Base-by-base conservation (phyloP, 2,113 vertebrate species). In the Syngnathus scovelli region DNA sequence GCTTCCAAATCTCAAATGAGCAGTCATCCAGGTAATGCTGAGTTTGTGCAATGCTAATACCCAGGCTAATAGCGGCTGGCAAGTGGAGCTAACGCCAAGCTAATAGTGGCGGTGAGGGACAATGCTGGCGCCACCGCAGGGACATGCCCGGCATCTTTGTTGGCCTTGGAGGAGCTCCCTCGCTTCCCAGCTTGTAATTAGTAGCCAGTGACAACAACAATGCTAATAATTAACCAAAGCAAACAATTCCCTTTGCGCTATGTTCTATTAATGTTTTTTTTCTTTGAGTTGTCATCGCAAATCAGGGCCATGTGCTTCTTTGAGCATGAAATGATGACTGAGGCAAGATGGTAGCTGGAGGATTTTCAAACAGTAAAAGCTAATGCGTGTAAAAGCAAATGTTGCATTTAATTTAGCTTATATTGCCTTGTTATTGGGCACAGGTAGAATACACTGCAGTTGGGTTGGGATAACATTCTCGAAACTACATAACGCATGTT, bases 191-290 rank as follows among this genome's bases (percentile, higher is more conserved):
- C 82, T 80, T 87, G 84, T 88, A 91, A 93, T 91, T 83, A 90
- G 88, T 89, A 87, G 87, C 88, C 88, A 38, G 84, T 49, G 87
- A 90, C 84, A 90, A 90, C 88, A 91, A 16, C 27, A 37, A 58
- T 58, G 55, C 55, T 36, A 58, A 58, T 58, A 58, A 58, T 58
- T 36, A 58, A 36, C 55, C 55, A 36, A 58, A 58, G 36, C 55
- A 58, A 36, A 2, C 13, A 16, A 37, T 58, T 58, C 27, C 52
- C 51, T n/a, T n/a, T n/a, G 49, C 3, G 49, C 19, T 52, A n/a
- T 51, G 7, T 21, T 52, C 7, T 10, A 52, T 52, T 21, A 49
- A 7, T 51, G 2, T 51, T 51, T 18, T 19, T 19, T n/a, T 0
- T 16, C 8, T 52, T 10, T 10, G 12, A 21, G 49, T 52, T n/a